A percentile compares a stretch with the other conserved stretches of the same genome.
Evolutionary conservation across 2,888 invertebrate genomes (phyloP).

Genomic region (Periphyllus acericola): DNA sequence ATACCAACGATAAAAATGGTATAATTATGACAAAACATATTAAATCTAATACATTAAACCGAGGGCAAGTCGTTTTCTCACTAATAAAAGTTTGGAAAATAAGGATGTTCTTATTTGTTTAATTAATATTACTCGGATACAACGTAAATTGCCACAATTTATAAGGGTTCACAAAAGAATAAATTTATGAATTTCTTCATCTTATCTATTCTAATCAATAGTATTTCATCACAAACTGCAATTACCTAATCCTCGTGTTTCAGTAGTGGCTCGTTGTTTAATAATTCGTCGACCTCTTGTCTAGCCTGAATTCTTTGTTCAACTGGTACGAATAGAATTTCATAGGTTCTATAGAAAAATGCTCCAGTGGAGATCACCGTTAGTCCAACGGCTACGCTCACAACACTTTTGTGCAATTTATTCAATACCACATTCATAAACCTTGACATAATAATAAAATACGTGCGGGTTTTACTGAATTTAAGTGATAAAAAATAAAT

Average conservation of each 20-base stretch:
- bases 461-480: neutral
- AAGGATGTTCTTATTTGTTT: too few species aligned
- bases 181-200: too few species aligned
- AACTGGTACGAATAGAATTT: constrained; percentile 49
- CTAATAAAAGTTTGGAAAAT: too few species aligned
- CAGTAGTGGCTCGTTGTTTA: constrained; percentile 42
- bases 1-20: too few species aligned
- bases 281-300: constrained; percentile 43
- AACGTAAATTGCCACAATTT: too few species aligned
- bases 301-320: constrained; percentile 33
- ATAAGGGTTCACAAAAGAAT: too few species aligned
- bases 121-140: too few species aligned
- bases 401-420: constrained; percentile 43
- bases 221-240: neutral
- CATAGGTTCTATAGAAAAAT: constrained; percentile 35
- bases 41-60: too few species aligned
- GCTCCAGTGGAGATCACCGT: constrained; percentile 44
- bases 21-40: too few species aligned
- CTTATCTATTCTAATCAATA: neutral
- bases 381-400: constrained; percentile 33
- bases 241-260: constrained; percentile 43
- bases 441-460: constrained; percentile 35
- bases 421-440: constrained; percentile 41
- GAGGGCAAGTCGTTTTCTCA: too few species aligned
- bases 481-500: neutral